Evolutionary conservation across 2,797 vertebrate species (phyloP).

Genomic region (Cossypha heuglini): DNA sequence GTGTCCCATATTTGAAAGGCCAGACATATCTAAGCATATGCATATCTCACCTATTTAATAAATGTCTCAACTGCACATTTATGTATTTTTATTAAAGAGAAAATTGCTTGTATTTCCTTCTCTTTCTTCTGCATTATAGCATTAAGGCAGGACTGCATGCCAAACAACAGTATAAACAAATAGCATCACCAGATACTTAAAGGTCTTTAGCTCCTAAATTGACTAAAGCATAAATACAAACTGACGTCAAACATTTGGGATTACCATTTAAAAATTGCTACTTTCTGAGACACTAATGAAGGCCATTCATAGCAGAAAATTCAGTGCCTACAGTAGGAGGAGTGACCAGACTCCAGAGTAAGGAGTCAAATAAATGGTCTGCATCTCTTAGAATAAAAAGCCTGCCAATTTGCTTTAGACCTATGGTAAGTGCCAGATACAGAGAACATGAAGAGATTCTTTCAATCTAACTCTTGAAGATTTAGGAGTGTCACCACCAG

Average conservation of each 20-base stretch:
- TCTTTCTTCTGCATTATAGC: neutral
- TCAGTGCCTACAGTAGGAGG: neutral
- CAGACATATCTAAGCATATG: neutral
- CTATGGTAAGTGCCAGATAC: neutral
- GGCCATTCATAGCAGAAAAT: neutral
- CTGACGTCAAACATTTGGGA: neutral
- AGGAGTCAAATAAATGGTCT: neutral
- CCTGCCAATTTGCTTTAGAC: neutral
- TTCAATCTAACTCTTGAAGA: neutral
- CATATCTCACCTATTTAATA: neutral
- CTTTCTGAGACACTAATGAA: neutral
- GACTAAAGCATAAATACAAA: conserved; percentile 23
- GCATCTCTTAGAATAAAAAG: neutral
- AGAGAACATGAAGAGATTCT: neutral
- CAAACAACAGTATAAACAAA: conserved; percentile 11
- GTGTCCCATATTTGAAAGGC: neutral
- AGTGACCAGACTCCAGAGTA: neutral
- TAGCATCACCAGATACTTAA: conserved; percentile 18
- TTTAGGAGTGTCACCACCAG: neutral
- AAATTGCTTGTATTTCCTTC: neutral
- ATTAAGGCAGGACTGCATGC: neutral
- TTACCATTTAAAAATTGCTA: neutral
- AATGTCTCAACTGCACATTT: neutral
- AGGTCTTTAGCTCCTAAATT: conserved; percentile 31
- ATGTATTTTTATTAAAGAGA: conserved; percentile 7